Conservation (phyloP, 2,113 vertebrate species). For the Zosterops hypoxanthus region DNA sequence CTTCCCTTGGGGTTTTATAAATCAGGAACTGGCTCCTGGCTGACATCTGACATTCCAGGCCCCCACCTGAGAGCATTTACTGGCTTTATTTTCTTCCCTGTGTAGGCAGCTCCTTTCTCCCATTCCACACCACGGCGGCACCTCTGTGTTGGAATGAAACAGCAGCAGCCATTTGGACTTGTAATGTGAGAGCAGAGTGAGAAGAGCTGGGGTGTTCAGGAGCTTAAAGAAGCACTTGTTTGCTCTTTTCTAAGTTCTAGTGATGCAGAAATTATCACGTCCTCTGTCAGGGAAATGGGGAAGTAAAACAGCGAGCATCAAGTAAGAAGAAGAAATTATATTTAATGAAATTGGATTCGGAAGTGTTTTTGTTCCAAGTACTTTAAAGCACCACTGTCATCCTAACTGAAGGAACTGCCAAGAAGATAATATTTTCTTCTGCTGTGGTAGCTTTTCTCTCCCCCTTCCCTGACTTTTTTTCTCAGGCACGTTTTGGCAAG, state of each 20-base stretch:
- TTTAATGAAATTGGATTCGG: slow-evolving; percentile 1
- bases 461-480: not conserved
- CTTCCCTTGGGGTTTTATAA: not conserved
- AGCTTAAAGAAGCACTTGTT: not conserved
- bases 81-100: not conserved
- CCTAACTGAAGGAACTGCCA: not conserved
- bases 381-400: not conserved
- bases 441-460: not conserved
- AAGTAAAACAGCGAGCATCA: not conserved
- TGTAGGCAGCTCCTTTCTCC: accelerated
- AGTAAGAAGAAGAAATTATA: slow-evolving; percentile 16
- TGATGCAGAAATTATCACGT: not conserved
- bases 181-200: accelerated
- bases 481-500: not conserved
- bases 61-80: not conserved
- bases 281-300: not conserved
- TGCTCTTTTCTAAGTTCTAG: not conserved
- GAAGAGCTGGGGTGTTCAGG: not conserved
- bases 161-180: accelerated
- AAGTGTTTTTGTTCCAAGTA: not conserved
- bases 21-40: not conserved
- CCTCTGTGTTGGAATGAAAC: accelerated
- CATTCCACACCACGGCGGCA: accelerated
- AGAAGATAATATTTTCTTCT: not conserved
- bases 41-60: not conserved